Conservation (phyloP, 2,113 vertebrate species). For the Haemorhous mexicanus region DNA sequence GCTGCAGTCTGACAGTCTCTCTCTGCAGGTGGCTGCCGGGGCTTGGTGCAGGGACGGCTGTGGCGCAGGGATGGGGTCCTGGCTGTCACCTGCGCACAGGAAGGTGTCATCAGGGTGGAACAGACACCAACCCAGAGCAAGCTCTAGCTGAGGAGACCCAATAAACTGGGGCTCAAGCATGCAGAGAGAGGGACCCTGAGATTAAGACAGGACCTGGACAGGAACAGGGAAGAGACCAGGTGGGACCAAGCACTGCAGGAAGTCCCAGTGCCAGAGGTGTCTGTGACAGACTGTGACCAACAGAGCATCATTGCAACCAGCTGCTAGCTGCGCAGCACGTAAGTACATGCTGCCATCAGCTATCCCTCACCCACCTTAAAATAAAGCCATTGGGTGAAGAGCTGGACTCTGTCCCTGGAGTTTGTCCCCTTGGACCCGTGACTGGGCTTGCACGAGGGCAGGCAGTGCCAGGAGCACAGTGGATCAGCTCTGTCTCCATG, state of each 20-base stretch:
- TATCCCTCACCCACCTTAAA: background rate
- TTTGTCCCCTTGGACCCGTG: background rate
- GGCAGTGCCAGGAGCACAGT: background rate
- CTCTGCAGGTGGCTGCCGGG: conserved; percentile 82
- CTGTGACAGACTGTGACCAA: fast-evolving
- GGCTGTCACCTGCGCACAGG: conserved; percentile 88
- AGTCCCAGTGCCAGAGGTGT: background rate
- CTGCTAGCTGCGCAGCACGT: too few species aligned
- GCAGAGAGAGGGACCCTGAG: fast-evolving
- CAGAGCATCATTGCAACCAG: background rate
- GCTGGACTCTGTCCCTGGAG: background rate
- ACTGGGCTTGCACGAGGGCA: fast-evolving
- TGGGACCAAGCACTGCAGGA: background rate
- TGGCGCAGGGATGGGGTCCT: conserved; percentile 90
- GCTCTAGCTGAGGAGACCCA: conserved; percentile 66
- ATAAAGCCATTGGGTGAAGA: background rate
- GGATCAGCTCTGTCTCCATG: background rate
- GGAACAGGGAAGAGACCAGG: background rate
- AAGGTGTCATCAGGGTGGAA: conserved; percentile 85
- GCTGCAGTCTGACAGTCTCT: background rate
- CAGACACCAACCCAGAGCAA: conserved; percentile 70
- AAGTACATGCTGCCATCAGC: fast-evolving
- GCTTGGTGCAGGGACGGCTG: conserved; percentile 86
- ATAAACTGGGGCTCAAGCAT: fast-evolving
- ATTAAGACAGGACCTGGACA: background rate